These are phyloP conservation scores for Pogona vitticeps DNA, from an alignment of 2,113 vertebrate genomes.

Conservation along the genomic window DNA sequence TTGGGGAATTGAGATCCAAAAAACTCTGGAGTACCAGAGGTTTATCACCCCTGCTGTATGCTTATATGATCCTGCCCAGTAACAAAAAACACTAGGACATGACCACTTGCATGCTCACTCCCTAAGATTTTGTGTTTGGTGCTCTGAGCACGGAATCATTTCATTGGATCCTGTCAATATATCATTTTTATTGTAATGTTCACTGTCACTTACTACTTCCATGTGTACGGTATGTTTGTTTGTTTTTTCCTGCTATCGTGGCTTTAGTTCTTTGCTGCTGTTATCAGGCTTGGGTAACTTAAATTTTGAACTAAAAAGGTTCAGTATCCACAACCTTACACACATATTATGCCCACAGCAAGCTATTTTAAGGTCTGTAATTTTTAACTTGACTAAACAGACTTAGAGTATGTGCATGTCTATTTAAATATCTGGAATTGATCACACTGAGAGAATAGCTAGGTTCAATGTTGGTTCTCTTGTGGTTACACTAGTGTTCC, in stretches of 20 bases:
- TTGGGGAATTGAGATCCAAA: no score
- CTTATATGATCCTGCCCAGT: neutral
- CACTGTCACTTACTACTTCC: neutral
- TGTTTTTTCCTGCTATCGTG: neutral
- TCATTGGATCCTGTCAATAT: neutral
- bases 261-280: neutral
- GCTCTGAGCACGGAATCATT: neutral
- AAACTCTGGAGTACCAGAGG: no score
- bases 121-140: neutral
- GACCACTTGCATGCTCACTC: neutral
- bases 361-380: neutral
- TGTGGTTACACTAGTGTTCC: neutral
- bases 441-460: neutral
- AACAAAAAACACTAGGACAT: neutral
- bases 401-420: neutral
- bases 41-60: no score
- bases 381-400: neutral
- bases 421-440: neutral
- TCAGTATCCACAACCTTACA: no score
- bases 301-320: neutral
- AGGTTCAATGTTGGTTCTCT: neutral
- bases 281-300: neutral
- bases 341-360: no score
- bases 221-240: neutral
- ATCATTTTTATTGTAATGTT: neutral